Percentiles rank a stretch among this genome's conserved stretches.
Conservation (phyloP, 2,888 invertebrate genomes). For the Helleia helle region DNA sequence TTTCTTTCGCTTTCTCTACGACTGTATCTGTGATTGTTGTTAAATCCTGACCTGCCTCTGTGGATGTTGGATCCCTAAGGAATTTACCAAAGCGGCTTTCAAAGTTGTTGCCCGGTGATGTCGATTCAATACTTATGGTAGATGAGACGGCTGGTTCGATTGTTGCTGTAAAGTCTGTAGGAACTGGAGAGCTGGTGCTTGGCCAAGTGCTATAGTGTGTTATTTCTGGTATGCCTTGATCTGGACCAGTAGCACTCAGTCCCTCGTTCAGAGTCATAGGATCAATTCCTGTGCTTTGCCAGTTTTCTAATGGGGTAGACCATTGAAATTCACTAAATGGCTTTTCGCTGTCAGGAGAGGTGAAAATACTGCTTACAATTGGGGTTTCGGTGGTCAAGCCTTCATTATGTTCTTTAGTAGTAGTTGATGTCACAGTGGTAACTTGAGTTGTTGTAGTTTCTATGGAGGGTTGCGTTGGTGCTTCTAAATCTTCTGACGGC, state of each 20-base stretch:
- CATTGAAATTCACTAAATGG: constrained; percentile 66
- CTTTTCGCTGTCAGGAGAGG: constrained; percentile 51
- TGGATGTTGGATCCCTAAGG: constrained; percentile 46
- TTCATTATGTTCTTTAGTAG: constrained; percentile 37
- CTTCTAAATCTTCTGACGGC: constrained; percentile 59
- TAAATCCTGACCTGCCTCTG: constrained; percentile 71
- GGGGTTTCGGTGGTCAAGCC: constrained; percentile 37
- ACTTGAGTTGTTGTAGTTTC: constrained; percentile 41
- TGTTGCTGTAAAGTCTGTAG: constrained; percentile 35
- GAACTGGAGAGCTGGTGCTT: constrained; percentile 38
- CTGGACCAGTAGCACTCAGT: constrained; percentile 52
- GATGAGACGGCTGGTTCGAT: constrained; percentile 48
- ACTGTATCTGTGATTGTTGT: constrained; percentile 79
- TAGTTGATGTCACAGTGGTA: constrained; percentile 40
- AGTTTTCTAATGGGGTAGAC: constrained; percentile 63
- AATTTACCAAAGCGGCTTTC: constrained; percentile 49
- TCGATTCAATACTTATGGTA: constrained; percentile 38
- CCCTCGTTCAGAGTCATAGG: constrained; percentile 83
- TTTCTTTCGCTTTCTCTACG: constrained; percentile 81
- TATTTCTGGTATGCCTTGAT: constrained; percentile 32
- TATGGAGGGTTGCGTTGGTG: constrained; percentile 42
- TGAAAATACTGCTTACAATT: constrained; percentile 40
- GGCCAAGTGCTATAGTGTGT: constrained; percentile 40
- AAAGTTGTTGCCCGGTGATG: constrained; percentile 33
- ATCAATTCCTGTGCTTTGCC: constrained; percentile 79